These are phyloP conservation scores for Ceyx cyanopectus DNA, from an alignment of 2,113 vertebrate genomes.

Conservation along the genomic window DNA sequence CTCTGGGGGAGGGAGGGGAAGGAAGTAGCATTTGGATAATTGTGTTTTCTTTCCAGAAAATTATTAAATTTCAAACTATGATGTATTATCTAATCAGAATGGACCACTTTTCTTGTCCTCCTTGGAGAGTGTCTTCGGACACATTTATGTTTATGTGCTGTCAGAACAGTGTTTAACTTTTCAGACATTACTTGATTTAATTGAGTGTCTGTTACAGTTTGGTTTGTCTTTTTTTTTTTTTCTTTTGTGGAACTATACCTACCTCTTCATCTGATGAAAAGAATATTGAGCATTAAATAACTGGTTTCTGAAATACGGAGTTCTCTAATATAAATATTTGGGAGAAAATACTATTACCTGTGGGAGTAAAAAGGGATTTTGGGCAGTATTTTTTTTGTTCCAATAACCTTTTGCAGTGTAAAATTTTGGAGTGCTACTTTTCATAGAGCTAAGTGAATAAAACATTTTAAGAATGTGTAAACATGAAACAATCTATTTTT, in stretches of 20 bases:
- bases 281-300: constrained; percentile 79
- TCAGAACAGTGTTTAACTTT: constrained; percentile 72
- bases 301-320: constrained; percentile 76
- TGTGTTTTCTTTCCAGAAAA: constrained; percentile 66
- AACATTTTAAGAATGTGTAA: constrained; percentile 53
- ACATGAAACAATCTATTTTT: not conserved
- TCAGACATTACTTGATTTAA: constrained; percentile 75
- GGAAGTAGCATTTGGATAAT: constrained; percentile 69
- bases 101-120: constrained; percentile 64
- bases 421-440: constrained; percentile 41
- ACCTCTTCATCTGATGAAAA: constrained; percentile 82
- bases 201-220: constrained; percentile 68
- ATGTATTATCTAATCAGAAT: constrained; percentile 60
- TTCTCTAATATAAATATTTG: constrained; percentile 70
- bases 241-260: constrained; percentile 78
- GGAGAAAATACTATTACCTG: not conserved
- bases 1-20: constrained; percentile 30
- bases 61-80: constrained; percentile 74
- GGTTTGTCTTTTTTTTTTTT: not conserved
- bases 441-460: constrained; percentile 34
- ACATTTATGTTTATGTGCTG: constrained; percentile 47
- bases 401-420: constrained; percentile 18
- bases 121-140: constrained; percentile 46
- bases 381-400: not conserved
- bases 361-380: constrained; percentile 35